These are phyloP conservation scores for Nebria ingens DNA, from an alignment of 1,140 invertebrate species.

Conservation along the genomic window DNA sequence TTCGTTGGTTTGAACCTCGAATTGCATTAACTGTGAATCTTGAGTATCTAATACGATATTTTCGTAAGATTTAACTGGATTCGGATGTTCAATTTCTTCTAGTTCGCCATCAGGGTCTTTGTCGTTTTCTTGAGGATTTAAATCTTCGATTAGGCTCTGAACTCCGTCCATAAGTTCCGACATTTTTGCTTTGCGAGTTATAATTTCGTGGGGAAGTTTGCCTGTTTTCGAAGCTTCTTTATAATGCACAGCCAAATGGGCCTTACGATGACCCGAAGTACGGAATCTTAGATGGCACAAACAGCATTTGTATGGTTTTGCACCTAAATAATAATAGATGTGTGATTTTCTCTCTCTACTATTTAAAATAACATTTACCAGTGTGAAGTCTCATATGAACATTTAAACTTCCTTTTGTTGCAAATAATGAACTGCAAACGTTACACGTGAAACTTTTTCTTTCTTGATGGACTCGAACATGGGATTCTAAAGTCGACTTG, in stretches of 20 bases:
- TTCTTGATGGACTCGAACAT: slow-evolving; percentile 44
- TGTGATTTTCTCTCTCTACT: slow-evolving; percentile 4
- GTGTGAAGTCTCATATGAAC: slow-evolving; percentile 63
- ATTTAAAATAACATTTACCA: slow-evolving; percentile 27
- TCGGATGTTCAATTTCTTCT: not conserved
- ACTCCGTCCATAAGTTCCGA: not conserved
- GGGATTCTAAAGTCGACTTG: slow-evolving; percentile 53
- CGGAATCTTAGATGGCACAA: slow-evolving; percentile 53
- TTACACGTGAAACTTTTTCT: slow-evolving; percentile 46
- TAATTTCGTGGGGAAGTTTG: not conserved
- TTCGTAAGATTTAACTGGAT: not conserved
- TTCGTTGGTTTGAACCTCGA: not conserved
- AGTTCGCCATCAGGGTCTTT: too few relatives aligned
- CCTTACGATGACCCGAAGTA: slow-evolving; percentile 57
- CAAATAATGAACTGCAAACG: slow-evolving; percentile 46
- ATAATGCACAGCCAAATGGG: slow-evolving; percentile 34
- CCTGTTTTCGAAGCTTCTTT: not conserved
- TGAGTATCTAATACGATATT: not conserved
- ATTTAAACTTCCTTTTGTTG: slow-evolving; percentile 52
- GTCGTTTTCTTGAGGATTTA: not conserved
- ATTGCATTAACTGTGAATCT: not conserved
- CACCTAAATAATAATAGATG: slow-evolving; percentile 35
- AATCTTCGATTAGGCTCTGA: not conserved
- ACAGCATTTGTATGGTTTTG: slow-evolving; percentile 55
- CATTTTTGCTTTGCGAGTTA: slow-evolving; percentile 1